A percentile compares a stretch with the other conserved stretches of the same genome.
phyloP scores from a whole-genome alignment of 2,888 invertebrate genomes.

The Leptinotarsa rubiginosa region DNA sequence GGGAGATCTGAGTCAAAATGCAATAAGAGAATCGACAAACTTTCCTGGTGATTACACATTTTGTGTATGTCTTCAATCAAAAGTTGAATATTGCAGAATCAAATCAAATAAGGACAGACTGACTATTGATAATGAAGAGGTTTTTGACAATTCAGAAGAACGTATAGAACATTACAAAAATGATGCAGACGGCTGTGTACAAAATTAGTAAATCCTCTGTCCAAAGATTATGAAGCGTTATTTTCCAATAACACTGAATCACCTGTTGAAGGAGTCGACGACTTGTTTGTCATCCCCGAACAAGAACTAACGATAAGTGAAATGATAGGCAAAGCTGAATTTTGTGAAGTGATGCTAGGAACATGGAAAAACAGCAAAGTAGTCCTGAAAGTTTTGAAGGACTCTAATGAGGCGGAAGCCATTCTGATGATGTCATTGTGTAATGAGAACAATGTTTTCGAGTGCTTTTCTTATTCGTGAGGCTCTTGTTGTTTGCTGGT shows the following conservation, averaged over 20 bases:
- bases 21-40: constrained; percentile 98
- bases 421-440: too few relatives aligned
- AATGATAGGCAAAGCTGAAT: too few relatives aligned
- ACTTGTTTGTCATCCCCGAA: constrained; percentile 93
- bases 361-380: too few relatives aligned
- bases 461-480: too few relatives aligned
- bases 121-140: constrained; percentile 98
- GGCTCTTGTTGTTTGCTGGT: too few relatives aligned
- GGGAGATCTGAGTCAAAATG: too few relatives aligned
- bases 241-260: constrained; percentile 89
- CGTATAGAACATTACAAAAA: constrained; percentile 93
- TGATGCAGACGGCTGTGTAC: constrained; percentile 97
- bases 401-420: too few relatives aligned
- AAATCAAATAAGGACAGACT: constrained; percentile 74
- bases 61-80: constrained; percentile 92
- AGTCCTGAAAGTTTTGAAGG: too few relatives aligned
- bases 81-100: constrained; percentile 96
- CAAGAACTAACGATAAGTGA: constrained; percentile 80
- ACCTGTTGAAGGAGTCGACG: constrained; percentile 83
- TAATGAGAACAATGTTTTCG: too few relatives aligned
- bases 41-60: constrained; percentile 99
- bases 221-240: constrained; percentile 91
- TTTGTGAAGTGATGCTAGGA: too few relatives aligned
- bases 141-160: constrained; percentile 94
- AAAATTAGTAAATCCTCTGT: constrained; percentile 87